These are phyloP conservation scores for Tuta absoluta DNA, from an alignment of 2,888 invertebrate genomes.

Conservation along the genomic window DNA sequence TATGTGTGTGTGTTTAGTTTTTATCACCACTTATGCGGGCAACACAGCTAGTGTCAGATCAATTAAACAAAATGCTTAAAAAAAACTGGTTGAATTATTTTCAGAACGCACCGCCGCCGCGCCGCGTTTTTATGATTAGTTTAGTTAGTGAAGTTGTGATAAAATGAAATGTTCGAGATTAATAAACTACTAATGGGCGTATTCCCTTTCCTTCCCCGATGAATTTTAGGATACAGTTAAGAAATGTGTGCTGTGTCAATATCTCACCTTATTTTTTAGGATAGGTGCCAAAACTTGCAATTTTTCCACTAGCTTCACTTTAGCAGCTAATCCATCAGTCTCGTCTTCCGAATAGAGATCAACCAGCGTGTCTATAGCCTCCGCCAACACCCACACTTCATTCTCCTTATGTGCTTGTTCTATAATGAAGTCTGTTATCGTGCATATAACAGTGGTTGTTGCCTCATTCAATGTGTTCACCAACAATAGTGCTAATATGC, in stretches of 20 bases:
- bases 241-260: neutral
- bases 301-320: constrained; percentile 84
- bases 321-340: constrained; percentile 83
- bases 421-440: constrained; percentile 82
- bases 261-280: constrained; percentile 84
- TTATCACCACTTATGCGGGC: no score
- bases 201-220: no score
- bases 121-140: no score
- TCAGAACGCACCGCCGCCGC: no score
- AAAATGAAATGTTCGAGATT: no score
- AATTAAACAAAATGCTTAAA: no score
- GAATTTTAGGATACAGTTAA: no score
- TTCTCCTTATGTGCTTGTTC: constrained; percentile 82
- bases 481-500: constrained; percentile 77
- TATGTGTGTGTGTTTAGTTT: no score
- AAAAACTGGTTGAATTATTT: no score
- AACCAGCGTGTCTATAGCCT: constrained; percentile 87
- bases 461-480: constrained; percentile 64
- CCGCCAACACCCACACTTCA: constrained; percentile 87
- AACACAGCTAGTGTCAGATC: no score
- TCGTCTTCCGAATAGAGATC: constrained; percentile 90
- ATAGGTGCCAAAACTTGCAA: constrained; percentile 80
- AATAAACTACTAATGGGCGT: no score
- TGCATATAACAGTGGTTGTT: constrained; percentile 61
- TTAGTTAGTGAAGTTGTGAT: no score